A percentile compares a stretch with the other conserved stretches of the same genome.
These are phyloP conservation scores for Antrozous pallidus DNA, from an alignment of 2,797 vertebrate species.

Conservation along the genomic window DNA sequence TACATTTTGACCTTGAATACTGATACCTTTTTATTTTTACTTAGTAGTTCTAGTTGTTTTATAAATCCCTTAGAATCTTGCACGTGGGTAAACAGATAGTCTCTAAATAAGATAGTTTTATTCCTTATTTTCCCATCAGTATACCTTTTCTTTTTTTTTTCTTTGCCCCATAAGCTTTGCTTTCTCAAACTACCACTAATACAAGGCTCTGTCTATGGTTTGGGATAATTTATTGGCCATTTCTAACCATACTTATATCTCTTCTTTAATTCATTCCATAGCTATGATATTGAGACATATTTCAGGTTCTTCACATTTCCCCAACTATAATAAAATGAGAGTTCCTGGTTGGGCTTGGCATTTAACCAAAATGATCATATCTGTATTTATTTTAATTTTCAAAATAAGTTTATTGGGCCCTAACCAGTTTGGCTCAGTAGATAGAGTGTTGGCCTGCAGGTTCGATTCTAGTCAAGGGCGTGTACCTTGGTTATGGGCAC, in stretches of 20 bases:
- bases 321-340: neutral
- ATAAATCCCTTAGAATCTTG: neutral
- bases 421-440: too few relatives aligned
- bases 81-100: neutral
- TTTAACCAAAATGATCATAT: slow-evolving; percentile 10
- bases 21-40: neutral
- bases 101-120: neutral
- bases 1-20: neutral
- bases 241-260: neutral
- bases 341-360: neutral
- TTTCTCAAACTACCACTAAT: neutral
- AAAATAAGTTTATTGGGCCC: neutral
- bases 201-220: neutral
- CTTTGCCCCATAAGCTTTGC: neutral
- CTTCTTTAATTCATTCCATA: neutral
- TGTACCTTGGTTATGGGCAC: too few relatives aligned
- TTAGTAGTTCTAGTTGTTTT: neutral
- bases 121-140: neutral
- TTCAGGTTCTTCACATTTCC: slow-evolving; percentile 15
- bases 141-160: neutral
- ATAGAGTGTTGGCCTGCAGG: too few relatives aligned
- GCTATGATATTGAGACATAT: neutral
- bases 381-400: neutral
- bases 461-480: too few relatives aligned
- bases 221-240: neutral